Conservation (phyloP, 2,797 vertebrate species). For the Falco concolor region DNA sequence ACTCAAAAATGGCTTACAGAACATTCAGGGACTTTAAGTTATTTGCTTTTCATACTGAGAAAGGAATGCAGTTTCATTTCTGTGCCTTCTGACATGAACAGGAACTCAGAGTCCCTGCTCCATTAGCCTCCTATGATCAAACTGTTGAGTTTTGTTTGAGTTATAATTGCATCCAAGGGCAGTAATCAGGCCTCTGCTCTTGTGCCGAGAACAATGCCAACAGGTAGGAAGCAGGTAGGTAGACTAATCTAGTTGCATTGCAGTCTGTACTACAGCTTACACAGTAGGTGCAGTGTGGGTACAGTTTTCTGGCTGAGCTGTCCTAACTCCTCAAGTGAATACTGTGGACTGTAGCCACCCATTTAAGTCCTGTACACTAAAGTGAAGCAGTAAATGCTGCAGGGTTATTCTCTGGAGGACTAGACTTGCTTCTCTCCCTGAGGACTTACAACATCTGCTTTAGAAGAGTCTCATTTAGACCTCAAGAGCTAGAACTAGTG, state of each 20-base stretch:
- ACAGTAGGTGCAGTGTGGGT: fast-evolving
- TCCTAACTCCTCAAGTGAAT: background rate
- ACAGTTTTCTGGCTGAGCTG: background rate
- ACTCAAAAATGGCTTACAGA: background rate
- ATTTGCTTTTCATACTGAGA: background rate
- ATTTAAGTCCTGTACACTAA: background rate
- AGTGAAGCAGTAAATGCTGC: background rate
- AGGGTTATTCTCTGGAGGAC: background rate
- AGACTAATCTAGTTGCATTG: background rate
- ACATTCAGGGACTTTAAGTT: background rate
- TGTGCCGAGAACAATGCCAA: background rate
- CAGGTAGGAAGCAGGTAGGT: background rate
- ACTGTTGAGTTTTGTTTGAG: background rate
- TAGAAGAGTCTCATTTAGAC: background rate
- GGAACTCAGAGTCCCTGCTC: background rate
- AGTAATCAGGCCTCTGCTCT: background rate
- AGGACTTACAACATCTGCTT: background rate
- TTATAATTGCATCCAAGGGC: background rate
- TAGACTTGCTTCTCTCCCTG: background rate
- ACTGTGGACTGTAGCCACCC: background rate
- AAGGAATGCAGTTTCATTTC: background rate
- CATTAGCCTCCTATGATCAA: background rate
- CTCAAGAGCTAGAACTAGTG: background rate
- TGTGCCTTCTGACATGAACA: background rate
- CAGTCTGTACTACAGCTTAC: background rate